A percentile compares a stretch with the other conserved stretches of the same genome.
These are phyloP conservation scores for Nesoenas mayeri DNA, from an alignment of 2,113 vertebrate genomes.

Conservation along the genomic window DNA sequence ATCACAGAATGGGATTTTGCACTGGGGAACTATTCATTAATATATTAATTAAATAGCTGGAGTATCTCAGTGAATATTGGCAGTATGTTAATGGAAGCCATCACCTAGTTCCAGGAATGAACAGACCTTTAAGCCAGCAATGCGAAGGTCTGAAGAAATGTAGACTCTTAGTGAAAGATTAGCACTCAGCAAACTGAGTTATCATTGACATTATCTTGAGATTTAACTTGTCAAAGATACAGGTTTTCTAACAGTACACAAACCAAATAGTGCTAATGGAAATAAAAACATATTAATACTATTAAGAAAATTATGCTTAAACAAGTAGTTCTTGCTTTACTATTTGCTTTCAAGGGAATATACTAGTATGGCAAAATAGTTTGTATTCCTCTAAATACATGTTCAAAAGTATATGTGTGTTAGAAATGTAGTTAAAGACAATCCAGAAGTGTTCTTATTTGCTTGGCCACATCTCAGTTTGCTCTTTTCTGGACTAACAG, in stretches of 20 bases:
- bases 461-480: neutral
- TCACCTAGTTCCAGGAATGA: neutral
- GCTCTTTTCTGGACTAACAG: neutral
- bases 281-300: neutral
- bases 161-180: neutral
- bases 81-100: neutral
- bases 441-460: neutral
- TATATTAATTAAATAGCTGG: neutral
- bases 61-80: neutral
- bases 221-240: neutral
- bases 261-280: neutral
- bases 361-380: neutral
- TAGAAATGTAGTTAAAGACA: neutral
- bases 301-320: neutral
- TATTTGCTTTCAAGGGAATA: neutral
- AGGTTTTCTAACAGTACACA: neutral
- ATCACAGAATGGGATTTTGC: neutral
- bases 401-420: neutral
- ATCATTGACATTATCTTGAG: neutral
- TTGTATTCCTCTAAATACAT: neutral
- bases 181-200: neutral
- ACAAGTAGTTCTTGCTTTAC: neutral
- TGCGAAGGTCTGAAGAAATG: neutral
- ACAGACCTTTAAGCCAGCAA: neutral
- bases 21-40: neutral